phyloP scores from a whole-genome alignment of 2,888 invertebrate species.

The Synanthedon andrenaeformis region DNA sequence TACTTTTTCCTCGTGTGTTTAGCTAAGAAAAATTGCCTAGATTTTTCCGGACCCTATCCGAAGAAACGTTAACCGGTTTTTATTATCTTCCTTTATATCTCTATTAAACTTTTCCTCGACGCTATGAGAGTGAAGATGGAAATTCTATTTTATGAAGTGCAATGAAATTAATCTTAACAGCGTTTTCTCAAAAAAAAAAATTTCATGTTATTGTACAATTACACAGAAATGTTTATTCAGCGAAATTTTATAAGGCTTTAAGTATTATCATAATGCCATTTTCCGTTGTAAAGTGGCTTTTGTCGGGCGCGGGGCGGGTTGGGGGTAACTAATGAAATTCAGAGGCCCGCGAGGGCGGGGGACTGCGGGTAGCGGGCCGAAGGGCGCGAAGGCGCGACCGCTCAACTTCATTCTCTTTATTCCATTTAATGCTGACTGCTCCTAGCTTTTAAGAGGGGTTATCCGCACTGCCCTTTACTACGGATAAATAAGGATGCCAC shows the following conservation, averaged over 20 bases:
- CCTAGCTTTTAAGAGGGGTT: conserved; percentile 70
- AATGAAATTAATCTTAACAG: conserved; percentile 22
- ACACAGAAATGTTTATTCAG: conserved; percentile 63
- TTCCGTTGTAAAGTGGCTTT: conserved; percentile 67
- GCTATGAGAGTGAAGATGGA: background rate
- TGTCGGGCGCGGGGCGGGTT: conserved; percentile 42
- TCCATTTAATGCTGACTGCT: conserved; percentile 71
- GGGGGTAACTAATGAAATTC: conserved; percentile 65
- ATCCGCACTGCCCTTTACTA: conserved; percentile 66
- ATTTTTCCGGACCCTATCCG: background rate
- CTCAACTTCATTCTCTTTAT: conserved; percentile 68
- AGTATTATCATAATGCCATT: conserved; percentile 68
- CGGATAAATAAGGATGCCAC: conserved; percentile 66
- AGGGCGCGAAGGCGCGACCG: conserved; percentile 33
- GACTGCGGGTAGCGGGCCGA: conserved; percentile 13
- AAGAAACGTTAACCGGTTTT: conserved; percentile 1
- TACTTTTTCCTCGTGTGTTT: conserved; percentile 19
- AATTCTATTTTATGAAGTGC: conserved; percentile 2
- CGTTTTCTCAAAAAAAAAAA: conserved; percentile 10
- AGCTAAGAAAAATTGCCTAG: background rate
- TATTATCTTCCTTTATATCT: conserved; percentile 8
- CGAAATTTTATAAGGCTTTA: conserved; percentile 62
- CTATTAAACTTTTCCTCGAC: conserved; percentile 4
- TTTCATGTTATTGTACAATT: conserved; percentile 50
- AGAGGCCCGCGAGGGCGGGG: conserved; percentile 32